Percentiles rank a stretch among this genome's conserved stretches.
Evolutionary conservation across 1,140 invertebrate genomes (phyloP).

Genomic region (Wasmannia auropunctata): DNA sequence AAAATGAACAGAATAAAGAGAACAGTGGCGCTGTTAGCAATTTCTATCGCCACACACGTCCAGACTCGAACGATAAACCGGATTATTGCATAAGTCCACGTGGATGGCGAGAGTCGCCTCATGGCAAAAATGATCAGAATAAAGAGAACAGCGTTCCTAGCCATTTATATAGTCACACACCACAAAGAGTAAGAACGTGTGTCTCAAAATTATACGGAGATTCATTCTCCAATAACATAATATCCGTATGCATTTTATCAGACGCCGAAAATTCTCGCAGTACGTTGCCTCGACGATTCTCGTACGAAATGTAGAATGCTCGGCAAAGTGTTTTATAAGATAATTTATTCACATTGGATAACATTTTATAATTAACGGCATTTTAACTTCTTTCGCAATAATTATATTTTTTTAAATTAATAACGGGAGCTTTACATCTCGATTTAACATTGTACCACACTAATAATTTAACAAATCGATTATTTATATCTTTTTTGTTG

Average conservation of each 20-base stretch:
- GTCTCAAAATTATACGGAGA: background rate
- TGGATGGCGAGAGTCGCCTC: background rate
- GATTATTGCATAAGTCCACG: background rate
- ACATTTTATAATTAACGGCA: background rate
- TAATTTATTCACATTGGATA: background rate
- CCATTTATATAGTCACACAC: conserved; percentile 71
- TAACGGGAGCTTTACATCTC: background rate
- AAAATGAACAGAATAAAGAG: conserved; percentile 72
- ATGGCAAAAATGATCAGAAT: conserved; percentile 16
- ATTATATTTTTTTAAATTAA: background rate
- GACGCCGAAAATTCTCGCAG: background rate
- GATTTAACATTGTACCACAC: no score
- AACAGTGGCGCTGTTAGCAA: conserved; percentile 74
- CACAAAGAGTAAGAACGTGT: conserved; percentile 76
- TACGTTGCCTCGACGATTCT: background rate
- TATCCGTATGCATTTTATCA: background rate
- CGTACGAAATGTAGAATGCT: background rate
- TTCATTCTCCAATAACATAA: background rate
- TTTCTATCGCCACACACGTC: conserved; percentile 70
- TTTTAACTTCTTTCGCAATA: background rate
- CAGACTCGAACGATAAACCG: no score
- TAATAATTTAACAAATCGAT: no score
- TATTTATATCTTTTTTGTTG: no score
- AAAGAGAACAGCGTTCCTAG: conserved; percentile 78
- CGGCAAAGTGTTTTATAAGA: background rate